Base-by-base conservation (phyloP, 1,140 invertebrate genomes). In the Hormaphis cornu region DNA sequence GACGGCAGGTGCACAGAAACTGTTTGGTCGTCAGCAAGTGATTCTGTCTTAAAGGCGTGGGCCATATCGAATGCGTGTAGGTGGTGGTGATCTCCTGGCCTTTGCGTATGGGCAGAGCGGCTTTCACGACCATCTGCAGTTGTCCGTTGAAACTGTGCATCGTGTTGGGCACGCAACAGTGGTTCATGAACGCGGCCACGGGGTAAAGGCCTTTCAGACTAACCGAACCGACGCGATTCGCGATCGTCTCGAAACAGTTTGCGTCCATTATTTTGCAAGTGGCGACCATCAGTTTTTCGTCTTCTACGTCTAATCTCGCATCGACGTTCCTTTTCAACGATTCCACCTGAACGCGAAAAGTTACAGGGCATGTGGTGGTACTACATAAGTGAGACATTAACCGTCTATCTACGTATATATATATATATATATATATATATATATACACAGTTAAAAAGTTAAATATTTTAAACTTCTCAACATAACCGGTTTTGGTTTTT, bases 131-230 rank as follows among this genome's bases (percentile, higher is more conserved):
- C 77, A 91, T 85, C 33, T 81, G 78, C 20, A 69, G 80, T 7
- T 82, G 75, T 5, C 77, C 74, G 71, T 85, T 83, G 71, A 85
- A 88, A 44, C 81, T 79, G 71, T 89, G 86, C 20, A 82, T 82
- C 0, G 87, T 88, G 75, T 91, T 92, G 2, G 89, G 86, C 10
- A 81, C 78, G 74, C 90, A 92, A 35, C 80, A 82, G 74, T 91
- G 89, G 77, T 90, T 89, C 75, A 89, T 82, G 33, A 91, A 77
- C 16, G 85, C 83, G 1, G 86, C 83, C 20, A 88, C 76, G 3
- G 88, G 87, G 77, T 87, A 91, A 5, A 92, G 77, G 3, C 87
- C 89, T 71, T 87, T 80, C 33, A 86, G 76, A 73, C 82, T 66
- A 14, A 18, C 33, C 12, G 22, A 30, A 70, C 50, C 3, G 72